Conservation (phyloP, 2,888 invertebrate genomes). For the Metallyticus violacea region DNA sequence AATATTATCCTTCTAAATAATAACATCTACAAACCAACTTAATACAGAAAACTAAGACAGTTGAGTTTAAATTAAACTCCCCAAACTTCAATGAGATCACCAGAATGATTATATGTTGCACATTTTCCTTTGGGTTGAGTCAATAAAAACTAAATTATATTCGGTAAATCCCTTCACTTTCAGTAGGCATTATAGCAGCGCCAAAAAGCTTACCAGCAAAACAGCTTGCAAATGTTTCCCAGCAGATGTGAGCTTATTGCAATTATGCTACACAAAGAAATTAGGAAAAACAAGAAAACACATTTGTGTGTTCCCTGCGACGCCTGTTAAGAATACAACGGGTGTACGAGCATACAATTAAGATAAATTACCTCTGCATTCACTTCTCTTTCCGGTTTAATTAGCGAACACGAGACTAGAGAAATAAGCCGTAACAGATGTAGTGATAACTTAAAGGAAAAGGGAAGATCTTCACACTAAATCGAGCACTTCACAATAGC, state of each 20-base stretch:
- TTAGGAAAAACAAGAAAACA: background rate
- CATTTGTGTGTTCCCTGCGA: background rate
- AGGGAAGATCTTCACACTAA: background rate
- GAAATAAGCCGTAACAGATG: background rate
- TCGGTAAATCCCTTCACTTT: background rate
- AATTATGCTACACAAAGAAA: background rate
- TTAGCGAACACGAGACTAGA: background rate
- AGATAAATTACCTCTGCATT: background rate
- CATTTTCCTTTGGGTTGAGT: no score
- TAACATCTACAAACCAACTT: no score
- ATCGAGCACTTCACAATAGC: no score
- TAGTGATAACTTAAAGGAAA: background rate
- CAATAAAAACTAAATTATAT: background rate
- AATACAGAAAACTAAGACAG: no score
- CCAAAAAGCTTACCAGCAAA: background rate
- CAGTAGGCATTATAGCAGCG: background rate
- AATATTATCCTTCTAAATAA: no score
- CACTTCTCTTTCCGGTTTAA: background rate
- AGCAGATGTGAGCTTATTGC: background rate
- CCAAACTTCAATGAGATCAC: no score
- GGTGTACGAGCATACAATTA: background rate
- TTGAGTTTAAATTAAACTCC: no score
- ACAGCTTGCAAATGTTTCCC: background rate
- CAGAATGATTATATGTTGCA: no score
- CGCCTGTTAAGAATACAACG: no score